Evolutionary conservation across 1,140 invertebrate genomes (phyloP), one percentile per base, ranked within the genome.

Genomic region (Sycophila sp.): DNA sequence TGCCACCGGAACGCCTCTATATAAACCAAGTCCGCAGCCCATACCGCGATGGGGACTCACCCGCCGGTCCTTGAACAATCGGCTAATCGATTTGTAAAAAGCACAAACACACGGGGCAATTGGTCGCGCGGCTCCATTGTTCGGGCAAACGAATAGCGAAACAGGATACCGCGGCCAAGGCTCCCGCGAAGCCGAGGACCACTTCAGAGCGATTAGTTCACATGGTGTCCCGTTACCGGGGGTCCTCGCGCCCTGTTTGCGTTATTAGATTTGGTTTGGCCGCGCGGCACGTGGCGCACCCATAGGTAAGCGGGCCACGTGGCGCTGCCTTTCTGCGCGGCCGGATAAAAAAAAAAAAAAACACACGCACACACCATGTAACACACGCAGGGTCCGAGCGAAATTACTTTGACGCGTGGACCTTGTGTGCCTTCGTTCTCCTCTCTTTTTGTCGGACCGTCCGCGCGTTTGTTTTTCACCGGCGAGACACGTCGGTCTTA

Each of bases 241-340:
- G 66, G 34, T 26, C n/a, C 53, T 13, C 28, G 30, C 53, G 53
- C 22, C 75, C 77, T 83, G 83, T 83, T 84, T 84, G 81, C 73
- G 76, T 84, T 84, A 84, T 84, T 84, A 84, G 83, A 84, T 84
- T 84, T 83, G 78, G 82, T 83, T 84, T 82, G 83, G 51, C 22
- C 30, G 77, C 60, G 77, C 77, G 76, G 34, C 17, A 32, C 78
- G 42, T 47, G 42, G 42, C n/a, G n/a, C n/a, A n/a, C n/a, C n/a
- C n/a, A n/a, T n/a, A n/a, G n/a, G n/a, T n/a, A n/a, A n/a, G n/a
- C n/a, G n/a, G 73, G 77, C 73, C 76, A 76, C 77, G 73, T 73
- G 77, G 11, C 53, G 24, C 6, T n/a, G 40, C 4, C n/a, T 42
- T 69, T 34, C 40, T 59, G 38, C 30, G 32, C n/a, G n/a, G n/a